Conservation (phyloP, 2,113 vertebrate genomes). For the Clupea harengus region DNA sequence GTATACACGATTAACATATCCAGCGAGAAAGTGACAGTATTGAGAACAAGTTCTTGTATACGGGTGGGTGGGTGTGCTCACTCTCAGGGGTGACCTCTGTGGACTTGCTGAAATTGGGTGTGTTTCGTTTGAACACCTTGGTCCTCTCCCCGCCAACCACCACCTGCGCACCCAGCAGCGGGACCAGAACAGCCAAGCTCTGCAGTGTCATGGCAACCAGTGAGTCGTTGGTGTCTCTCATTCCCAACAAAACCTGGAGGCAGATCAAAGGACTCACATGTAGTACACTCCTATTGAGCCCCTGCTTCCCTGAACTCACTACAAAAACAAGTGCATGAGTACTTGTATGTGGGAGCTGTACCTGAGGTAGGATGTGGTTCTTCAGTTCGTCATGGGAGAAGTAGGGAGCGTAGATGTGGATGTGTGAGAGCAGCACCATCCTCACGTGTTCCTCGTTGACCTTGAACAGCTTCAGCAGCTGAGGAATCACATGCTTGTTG, state of each 20-base stretch:
- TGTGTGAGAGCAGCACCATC: slow-evolving; percentile 85
- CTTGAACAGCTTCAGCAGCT: slow-evolving; percentile 87
- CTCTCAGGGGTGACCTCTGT: slow-evolving; percentile 86
- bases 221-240: slow-evolving; percentile 87
- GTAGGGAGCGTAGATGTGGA: slow-evolving; percentile 85
- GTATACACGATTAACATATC: background rate
- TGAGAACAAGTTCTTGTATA: background rate
- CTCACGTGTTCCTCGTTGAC: slow-evolving; percentile 92
- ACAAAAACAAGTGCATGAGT: too few relatives aligned
- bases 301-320: background rate
- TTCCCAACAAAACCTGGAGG: slow-evolving; percentile 86
- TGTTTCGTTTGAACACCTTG: slow-evolving; percentile 93
- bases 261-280: background rate
- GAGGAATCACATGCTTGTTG: slow-evolving; percentile 83
- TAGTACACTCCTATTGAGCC: background rate
- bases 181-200: slow-evolving; percentile 89
- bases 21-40: too few relatives aligned
- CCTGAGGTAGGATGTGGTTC: slow-evolving; percentile 92
- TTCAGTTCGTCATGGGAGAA: slow-evolving; percentile 88
- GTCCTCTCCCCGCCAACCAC: slow-evolving; percentile 92
- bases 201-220: slow-evolving; percentile 90
- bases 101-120: slow-evolving; percentile 88
- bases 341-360: slow-evolving; percentile 44
- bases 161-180: slow-evolving; percentile 89
- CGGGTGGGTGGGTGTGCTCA: slow-evolving; percentile 55